phyloP scores from a whole-genome alignment of 2,113 vertebrate species.

The cat (Felis catus) region F.catus_Fca126_mat1.0 CM031421.1:34278501-34279000 shows the following conservation, averaged over 20 bases:
- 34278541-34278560: neutral
- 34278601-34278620: neutral
- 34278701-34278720: accelerated
- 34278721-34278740: neutral
- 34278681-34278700: neutral
- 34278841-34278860: neutral
- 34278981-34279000: neutral
- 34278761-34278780: neutral
- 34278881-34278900: neutral
- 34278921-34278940: neutral
- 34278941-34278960: neutral
- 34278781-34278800: neutral
- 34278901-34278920: neutral
- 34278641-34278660: accelerated
- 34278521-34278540: neutral
- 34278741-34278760: neutral
- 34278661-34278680: accelerated
- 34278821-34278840: neutral
- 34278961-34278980: neutral
- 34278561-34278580: neutral
- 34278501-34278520: neutral
- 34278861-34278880: neutral
- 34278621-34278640: neutral
- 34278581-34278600: neutral
- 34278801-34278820: neutral